Base-by-base conservation (phyloP, 1,140 invertebrate species). In the Drosophila rhopaloa region DNA sequence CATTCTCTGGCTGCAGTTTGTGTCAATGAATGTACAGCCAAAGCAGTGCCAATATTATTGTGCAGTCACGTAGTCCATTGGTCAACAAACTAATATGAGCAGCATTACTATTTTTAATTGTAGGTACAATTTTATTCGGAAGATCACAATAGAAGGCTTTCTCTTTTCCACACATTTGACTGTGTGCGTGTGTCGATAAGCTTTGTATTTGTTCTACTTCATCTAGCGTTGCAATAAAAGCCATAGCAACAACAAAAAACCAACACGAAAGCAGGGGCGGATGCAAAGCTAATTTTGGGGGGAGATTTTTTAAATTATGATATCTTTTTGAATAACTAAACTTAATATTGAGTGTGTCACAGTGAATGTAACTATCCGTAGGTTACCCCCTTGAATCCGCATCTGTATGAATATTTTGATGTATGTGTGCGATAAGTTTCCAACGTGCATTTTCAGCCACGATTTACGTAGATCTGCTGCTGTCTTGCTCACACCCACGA, bases 41-140 rank as follows among this genome's bases (percentile, higher is more conserved):
- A 66, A 47, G 63, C 71, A 60, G 54, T 41, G 50, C 29, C 73
- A 57, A 79, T 67, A 62, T 59, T 74, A 47, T 61, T 81, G 57
- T 81, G 60, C 50, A 75, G 59, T 54, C 74, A 63, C 68, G 68
- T 72, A 72, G 68, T 48, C 68, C 51, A 71, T 71, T 56, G 54
- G 68, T 68, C 62, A 68, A 68, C 37, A 68, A 68, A 50, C 60
- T 67, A 66, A 68, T 67, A 68, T 68, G 40, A 68, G 65, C 46
- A 35, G 37, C 47, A 43, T 54, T 66, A 53, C 65, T 68, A 68
- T 68, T 68, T 68, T 68, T 68, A 68, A 68, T 68, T 66, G 60
- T 19, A 63, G 55, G 60, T 43, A 53, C 61, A 53, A 51, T 68
- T 68, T 68, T 35, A 68, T 68, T 68, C 37, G 35, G 11, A n/a